A percentile compares a stretch with the other conserved stretches of the same genome.
These are phyloP conservation scores for Neosalanx taihuensis DNA, from an alignment of 2,797 vertebrate genomes.

Conservation along the genomic window DNA sequence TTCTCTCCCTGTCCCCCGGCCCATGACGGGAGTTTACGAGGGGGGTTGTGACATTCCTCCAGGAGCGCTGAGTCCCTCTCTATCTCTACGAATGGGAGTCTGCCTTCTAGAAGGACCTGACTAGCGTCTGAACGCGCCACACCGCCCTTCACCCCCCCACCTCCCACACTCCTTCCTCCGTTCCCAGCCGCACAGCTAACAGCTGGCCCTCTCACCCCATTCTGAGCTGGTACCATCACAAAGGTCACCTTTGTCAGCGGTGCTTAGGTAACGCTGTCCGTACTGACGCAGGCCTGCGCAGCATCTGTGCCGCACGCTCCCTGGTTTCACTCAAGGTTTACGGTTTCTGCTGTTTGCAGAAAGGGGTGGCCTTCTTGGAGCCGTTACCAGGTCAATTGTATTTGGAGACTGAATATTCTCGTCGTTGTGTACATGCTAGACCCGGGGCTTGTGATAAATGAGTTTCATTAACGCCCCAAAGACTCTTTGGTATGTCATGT, in stretches of 20 bases:
- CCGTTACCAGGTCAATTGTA: neutral
- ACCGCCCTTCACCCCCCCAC: neutral
- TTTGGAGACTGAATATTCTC: neutral
- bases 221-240: neutral
- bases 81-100: neutral
- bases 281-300: neutral
- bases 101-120: neutral
- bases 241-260: constrained; percentile 7
- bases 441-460: neutral
- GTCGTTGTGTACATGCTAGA: neutral
- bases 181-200: neutral
- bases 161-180: neutral
- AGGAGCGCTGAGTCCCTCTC: neutral
- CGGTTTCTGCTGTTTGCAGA: too few species aligned
- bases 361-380: neutral
- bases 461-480: neutral
- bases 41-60: neutral
- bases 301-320: neutral
- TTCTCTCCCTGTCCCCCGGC: too few species aligned
- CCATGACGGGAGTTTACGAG: too few species aligned
- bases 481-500: too few species aligned
- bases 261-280: neutral
- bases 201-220: neutral
- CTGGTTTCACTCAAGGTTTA: too few species aligned
- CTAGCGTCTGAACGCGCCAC: neutral